These are phyloP conservation scores for Maniola jurtina DNA, from an alignment of 1,140 invertebrate genomes.

Conservation along the genomic window DNA sequence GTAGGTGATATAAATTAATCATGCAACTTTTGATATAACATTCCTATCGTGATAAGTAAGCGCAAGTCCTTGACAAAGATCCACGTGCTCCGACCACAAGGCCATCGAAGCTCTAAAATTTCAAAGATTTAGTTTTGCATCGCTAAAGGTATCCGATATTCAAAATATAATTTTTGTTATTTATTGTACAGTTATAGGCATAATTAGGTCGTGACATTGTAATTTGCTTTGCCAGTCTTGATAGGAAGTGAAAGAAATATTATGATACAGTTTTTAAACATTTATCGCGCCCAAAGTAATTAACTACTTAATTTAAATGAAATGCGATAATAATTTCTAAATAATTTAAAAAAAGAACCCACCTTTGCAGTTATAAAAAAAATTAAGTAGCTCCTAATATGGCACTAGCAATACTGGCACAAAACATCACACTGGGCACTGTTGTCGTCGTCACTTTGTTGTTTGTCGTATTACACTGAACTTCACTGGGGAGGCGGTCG, in stretches of 20 bases:
- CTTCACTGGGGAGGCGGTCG: conserved; percentile 27
- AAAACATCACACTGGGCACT: conserved; percentile 40
- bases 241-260: conserved; percentile 3
- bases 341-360: too few relatives aligned
- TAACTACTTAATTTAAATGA: background rate
- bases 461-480: conserved; percentile 32
- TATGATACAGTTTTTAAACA: too few relatives aligned
- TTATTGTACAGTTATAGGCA: background rate
- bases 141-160: background rate
- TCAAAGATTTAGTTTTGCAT: background rate
- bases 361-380: conserved; percentile 21
- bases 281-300: background rate
- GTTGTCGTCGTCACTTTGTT: conserved; percentile 25
- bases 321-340: too few relatives aligned
- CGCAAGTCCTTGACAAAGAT: background rate
- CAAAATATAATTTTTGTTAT: background rate
- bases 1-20: background rate
- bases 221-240: conserved; percentile 1
- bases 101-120: background rate
- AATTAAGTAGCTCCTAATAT: conserved; percentile 23
- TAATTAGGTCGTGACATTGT: conserved; percentile 8
- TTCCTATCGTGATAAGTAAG: background rate
- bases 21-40: background rate
- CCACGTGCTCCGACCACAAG: background rate
- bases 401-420: conserved; percentile 34